Evolutionary conservation across 2,113 vertebrate genomes (phyloP).

Genomic region (Panthera uncia): DNA sequence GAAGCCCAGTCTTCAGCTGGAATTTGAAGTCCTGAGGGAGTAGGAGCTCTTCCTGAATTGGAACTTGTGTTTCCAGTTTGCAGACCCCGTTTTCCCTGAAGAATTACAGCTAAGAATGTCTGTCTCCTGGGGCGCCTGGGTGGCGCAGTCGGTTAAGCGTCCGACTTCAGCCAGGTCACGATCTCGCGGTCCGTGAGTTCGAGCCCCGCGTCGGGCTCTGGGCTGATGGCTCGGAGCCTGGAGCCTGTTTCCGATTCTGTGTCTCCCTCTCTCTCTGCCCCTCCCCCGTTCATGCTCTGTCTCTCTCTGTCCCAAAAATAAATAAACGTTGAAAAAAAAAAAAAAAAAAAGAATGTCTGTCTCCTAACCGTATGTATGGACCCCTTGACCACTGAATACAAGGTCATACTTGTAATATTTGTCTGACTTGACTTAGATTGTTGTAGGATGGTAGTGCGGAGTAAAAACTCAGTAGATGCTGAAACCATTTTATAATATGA

Average conservation of each 20-base stretch:
- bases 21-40: background rate
- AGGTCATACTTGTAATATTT: background rate
- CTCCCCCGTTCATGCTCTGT: no score
- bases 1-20: background rate
- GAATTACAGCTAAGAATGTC: background rate
- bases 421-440: background rate
- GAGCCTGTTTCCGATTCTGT: no score
- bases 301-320: no score
- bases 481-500: background rate
- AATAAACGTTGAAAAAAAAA: no score
- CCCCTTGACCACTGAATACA: background rate
- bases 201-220: no score
- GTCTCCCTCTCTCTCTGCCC: no score
- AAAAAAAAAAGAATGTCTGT: background rate
- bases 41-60: background rate
- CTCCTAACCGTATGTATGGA: background rate
- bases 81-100: background rate
- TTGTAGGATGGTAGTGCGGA: background rate
- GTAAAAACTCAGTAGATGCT: background rate
- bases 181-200: no score
- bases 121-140: no score
- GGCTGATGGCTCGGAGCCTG: no score
- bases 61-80: background rate
- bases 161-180: no score
- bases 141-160: no score